Percentiles rank a stretch among this genome's conserved stretches.
phyloP scores from a whole-genome alignment of 2,888 invertebrate species.

The Leptopilina syphax region DNA sequence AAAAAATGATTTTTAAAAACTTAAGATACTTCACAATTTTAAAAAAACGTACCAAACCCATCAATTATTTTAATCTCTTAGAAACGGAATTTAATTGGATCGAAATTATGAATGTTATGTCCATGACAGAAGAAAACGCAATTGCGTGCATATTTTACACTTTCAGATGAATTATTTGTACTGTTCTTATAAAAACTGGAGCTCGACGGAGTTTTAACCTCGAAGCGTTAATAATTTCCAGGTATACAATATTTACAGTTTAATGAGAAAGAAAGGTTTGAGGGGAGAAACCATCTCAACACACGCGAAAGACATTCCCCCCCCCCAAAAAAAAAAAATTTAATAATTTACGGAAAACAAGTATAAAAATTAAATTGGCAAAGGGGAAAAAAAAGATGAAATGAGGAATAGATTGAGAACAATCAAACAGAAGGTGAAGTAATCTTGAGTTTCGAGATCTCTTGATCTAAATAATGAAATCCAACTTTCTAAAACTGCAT shows the following conservation, averaged over 20 bases:
- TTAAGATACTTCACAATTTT: no score
- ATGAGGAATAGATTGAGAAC: conserved; percentile 40
- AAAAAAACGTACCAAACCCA: neutral
- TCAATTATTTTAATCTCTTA: neutral
- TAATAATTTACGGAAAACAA: no score
- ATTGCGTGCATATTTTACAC: conserved; percentile 28
- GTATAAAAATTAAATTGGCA: neutral
- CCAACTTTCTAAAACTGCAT: conserved; percentile 30
- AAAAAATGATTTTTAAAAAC: neutral
- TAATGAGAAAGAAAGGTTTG: neutral
- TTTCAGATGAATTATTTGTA: conserved; percentile 24
- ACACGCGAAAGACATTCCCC: conserved; percentile 14
- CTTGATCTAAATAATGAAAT: conserved; percentile 15
- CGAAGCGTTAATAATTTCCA: conserved; percentile 25
- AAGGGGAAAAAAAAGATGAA: conserved; percentile 2
- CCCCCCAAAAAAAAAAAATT: neutral
- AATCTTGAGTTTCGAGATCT: conserved; percentile 21
- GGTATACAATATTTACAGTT: neutral
- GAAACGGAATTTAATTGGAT: neutral
- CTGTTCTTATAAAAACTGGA: conserved; percentile 1
- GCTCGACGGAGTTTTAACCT: conserved; percentile 22
- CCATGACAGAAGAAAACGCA: neutral
- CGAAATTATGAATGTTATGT: neutral
- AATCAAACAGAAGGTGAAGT: conserved; percentile 33
- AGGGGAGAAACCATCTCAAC: neutral